phyloP scores from a whole-genome alignment of 2,113 vertebrate genomes.

The Podocnemis expansa region DNA sequence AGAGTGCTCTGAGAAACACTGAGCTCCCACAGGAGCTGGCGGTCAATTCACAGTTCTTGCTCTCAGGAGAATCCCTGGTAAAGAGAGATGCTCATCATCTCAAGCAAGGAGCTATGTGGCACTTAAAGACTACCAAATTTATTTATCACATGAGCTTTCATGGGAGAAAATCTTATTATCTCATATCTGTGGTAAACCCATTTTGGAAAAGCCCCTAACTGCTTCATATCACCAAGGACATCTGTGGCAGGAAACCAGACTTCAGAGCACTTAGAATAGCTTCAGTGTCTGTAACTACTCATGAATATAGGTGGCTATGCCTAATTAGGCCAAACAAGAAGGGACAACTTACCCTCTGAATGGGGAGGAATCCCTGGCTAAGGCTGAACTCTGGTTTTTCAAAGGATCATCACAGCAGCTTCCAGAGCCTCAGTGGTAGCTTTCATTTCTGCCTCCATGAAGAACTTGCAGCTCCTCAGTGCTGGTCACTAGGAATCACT shows the following conservation, averaged over 20 bases:
- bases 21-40: constrained; percentile 24
- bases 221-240: constrained; percentile 59
- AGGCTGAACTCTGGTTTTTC: not conserved
- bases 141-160: too few species aligned
- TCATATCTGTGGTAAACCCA: constrained; percentile 61
- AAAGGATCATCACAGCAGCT: fast-evolving
- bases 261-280: constrained; percentile 10
- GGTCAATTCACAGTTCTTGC: not conserved
- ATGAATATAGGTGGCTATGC: constrained; percentile 58
- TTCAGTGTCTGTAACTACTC: constrained; percentile 22
- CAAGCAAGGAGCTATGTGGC: too few species aligned
- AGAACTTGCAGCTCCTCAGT: fast-evolving
- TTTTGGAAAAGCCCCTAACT: constrained; percentile 61
- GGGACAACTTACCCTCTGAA: not conserved
- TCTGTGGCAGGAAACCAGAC: constrained; percentile 68
- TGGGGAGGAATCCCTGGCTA: not conserved
- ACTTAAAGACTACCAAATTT: too few species aligned
- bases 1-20: not conserved
- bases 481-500: not conserved
- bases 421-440: not conserved
- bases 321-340: not conserved
- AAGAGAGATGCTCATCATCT: constrained; percentile 38
- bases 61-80: constrained; percentile 50
- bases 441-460: not conserved
- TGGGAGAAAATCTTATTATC: too few species aligned